Evolutionary conservation across 2,888 invertebrate genomes (phyloP).

Genomic region (Branchellion lobata): DNA sequence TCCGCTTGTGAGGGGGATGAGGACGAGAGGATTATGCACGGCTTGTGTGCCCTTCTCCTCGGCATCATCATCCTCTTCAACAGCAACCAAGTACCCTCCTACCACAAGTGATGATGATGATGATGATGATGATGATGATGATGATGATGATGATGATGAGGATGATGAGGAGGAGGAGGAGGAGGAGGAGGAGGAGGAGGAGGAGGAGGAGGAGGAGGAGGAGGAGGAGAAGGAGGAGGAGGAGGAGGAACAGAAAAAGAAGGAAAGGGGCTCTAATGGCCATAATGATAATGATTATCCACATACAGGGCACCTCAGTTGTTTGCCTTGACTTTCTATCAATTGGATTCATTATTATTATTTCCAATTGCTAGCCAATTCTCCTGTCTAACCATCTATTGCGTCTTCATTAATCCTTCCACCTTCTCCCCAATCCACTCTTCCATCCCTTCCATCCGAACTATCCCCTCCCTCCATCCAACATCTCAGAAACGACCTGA

Average conservation of each 20-base stretch:
- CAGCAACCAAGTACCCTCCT: constrained; percentile 58
- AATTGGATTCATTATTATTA: too few species aligned
- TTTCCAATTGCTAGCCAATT: too few species aligned
- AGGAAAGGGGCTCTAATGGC: too few species aligned
- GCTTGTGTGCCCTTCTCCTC: constrained; percentile 85
- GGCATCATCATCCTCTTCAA: constrained; percentile 75
- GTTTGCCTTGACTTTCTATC: too few species aligned
- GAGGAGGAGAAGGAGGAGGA: constrained; percentile 34
- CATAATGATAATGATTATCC: too few species aligned
- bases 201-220: constrained; percentile 19
- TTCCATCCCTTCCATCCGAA: too few species aligned
- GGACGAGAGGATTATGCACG: constrained; percentile 82
- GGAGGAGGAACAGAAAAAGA: too few species aligned
- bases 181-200: neutral
- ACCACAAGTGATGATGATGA: constrained; percentile 47
- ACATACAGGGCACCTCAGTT: too few species aligned
- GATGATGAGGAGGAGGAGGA: neutral
- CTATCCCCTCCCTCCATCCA: too few species aligned
- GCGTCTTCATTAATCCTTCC: too few species aligned
- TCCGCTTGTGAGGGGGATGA: constrained; percentile 80
- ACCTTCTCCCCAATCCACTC: too few species aligned
- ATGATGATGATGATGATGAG: constrained; percentile 25
- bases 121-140: constrained; percentile 22
- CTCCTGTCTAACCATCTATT: too few species aligned
- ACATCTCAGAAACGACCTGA: constrained; percentile 70